phyloP scores from a whole-genome alignment of 2,797 vertebrate genomes.

The Enteromius afrohamiltoni region DNA sequence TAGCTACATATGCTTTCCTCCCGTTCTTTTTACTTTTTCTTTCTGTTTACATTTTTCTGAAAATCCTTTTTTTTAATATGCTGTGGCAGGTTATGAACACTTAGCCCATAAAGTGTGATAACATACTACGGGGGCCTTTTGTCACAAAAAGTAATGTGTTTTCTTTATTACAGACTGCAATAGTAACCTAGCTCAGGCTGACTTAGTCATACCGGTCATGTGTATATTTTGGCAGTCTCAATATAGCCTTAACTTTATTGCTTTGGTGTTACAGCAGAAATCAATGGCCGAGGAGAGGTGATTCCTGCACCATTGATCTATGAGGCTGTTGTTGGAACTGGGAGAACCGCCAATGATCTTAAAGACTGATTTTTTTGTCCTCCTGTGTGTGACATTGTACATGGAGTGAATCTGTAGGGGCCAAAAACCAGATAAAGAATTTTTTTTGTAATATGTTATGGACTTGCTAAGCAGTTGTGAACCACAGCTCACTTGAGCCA shows the following conservation, averaged over 20 bases:
- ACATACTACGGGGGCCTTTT: background rate
- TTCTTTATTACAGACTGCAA: background rate
- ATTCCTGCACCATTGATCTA: background rate
- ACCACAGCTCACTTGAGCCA: too few species aligned
- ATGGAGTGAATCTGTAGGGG: background rate
- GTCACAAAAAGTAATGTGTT: background rate
- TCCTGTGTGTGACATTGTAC: background rate
- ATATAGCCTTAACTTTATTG: background rate
- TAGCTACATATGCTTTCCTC: too few species aligned
- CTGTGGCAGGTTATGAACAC: background rate
- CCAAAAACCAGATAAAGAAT: constrained; percentile 18
- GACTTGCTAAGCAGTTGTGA: background rate
- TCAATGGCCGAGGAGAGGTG: background rate
- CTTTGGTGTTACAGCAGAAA: background rate
- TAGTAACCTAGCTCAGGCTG: background rate
- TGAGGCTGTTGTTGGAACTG: background rate
- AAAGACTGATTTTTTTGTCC: background rate
- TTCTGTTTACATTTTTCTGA: background rate
- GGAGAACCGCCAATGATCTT: background rate
- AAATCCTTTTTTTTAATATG: background rate
- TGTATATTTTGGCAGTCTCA: background rate
- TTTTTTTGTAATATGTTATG: constrained; percentile 36
- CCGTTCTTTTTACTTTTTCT: background rate
- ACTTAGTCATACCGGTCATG: background rate
- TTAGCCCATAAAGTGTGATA: background rate